phyloP scores from a whole-genome alignment of 1,140 invertebrate genomes.

The Diploscapter pachys region DNA sequence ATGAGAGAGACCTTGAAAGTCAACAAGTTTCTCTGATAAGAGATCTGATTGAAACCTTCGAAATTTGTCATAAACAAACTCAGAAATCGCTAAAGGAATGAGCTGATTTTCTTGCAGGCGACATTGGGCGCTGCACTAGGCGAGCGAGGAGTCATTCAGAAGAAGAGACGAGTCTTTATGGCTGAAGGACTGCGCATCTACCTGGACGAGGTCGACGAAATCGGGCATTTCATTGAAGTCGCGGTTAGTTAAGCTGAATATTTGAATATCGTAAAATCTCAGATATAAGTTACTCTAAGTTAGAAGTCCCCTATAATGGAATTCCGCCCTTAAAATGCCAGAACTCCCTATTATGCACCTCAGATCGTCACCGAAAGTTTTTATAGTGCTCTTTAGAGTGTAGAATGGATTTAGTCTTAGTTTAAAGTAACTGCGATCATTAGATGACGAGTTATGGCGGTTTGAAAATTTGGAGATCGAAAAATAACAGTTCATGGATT shows the following conservation, averaged over 20 bases:
- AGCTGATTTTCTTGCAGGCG: conserved; percentile 9
- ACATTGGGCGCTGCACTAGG: conserved; percentile 24
- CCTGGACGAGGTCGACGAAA: conserved; percentile 34
- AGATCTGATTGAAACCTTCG: too few relatives aligned
- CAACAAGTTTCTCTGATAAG: too few relatives aligned
- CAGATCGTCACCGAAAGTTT: too few relatives aligned
- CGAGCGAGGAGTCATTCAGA: conserved; percentile 24
- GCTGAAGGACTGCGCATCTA: conserved; percentile 31
- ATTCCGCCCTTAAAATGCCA: neutral
- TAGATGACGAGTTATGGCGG: neutral
- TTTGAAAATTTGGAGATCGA: neutral
- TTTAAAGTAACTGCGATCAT: neutral
- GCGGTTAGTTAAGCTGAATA: conserved; percentile 22
- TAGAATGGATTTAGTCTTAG: neutral
- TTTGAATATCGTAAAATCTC: neutral
- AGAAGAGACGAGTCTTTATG: conserved; percentile 26
- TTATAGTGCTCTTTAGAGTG: neutral
- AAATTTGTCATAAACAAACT: too few relatives aligned
- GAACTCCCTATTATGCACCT: too few relatives aligned
- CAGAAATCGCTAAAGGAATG: too few relatives aligned
- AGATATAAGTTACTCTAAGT: neutral
- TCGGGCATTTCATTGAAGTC: conserved; percentile 33
- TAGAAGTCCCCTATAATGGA: neutral
- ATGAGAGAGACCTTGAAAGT: too few relatives aligned
- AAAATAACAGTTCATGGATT: neutral